phyloP scores from a whole-genome alignment of 2,888 invertebrate genomes.

The Phaedon cochleariae region DNA sequence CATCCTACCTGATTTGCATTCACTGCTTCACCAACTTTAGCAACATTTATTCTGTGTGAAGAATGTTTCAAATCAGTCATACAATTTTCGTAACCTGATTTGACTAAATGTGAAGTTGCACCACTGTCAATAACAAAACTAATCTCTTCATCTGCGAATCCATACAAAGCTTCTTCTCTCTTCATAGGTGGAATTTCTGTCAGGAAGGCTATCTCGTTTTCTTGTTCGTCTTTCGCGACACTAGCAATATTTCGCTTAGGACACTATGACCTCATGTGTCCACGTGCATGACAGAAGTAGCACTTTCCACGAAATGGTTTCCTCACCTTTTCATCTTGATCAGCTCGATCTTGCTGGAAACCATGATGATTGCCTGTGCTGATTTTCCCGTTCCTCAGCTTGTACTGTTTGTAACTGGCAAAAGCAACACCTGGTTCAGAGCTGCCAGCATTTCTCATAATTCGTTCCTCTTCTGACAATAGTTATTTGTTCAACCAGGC shows the following conservation, averaged over 20 bases:
- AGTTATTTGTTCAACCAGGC: too few species aligned
- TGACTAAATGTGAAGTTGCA: constrained; percentile 4
- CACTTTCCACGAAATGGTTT: not conserved
- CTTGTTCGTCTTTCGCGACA: not conserved
- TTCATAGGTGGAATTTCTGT: too few species aligned
- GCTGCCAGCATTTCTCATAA: not conserved
- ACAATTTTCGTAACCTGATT: not conserved
- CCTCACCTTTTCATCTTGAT: not conserved
- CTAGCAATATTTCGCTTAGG: not conserved
- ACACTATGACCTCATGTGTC: not conserved
- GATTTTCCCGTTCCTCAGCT: too few species aligned
- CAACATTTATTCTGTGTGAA: constrained; percentile 15
- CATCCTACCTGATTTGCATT: constrained; percentile 7
- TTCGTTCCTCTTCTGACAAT: not conserved
- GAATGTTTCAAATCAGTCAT: constrained; percentile 7
- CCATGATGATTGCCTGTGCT: not conserved
- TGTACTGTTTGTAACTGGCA: not conserved
- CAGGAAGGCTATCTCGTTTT: not conserved
- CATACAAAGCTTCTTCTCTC: too few species aligned
- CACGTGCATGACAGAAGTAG: not conserved
- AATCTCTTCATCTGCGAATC: not conserved
- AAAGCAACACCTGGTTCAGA: not conserved
- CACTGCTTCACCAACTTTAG: constrained; percentile 15
- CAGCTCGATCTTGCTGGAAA: not conserved
- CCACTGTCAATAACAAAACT: constrained; percentile 5